Evolutionary conservation across 2,797 vertebrate species (phyloP), one percentile per base, ranked within the genome.

Genomic region (Pantherophis vulpinus): DNA sequence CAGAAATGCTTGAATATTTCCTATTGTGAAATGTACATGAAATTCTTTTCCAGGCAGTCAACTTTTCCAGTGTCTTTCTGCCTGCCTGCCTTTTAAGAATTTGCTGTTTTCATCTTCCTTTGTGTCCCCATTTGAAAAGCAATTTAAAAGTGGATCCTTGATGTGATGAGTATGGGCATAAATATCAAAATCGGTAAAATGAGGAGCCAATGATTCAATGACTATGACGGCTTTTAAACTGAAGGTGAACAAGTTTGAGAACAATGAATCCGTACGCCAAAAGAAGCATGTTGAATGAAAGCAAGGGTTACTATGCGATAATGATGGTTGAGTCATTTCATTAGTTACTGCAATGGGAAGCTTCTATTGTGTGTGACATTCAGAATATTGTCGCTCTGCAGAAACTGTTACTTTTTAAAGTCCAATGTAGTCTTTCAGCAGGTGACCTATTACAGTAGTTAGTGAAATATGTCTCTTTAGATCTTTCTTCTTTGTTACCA

Each of bases 391-490:
- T 61, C 83, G 16, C 37, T 55, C 16, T 20, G 25, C 86, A 89
- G 86, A 90, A 89, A 14, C 1, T 2, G 56, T 90, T 91, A 58
- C 32, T 32, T 55, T 51, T 79, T 32, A 90, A 87, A 94, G 91
- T 94, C 83, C 89, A 79, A 51, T 87, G 27, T 89, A 92, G 91
- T 91, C 2, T 93, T 96, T 95, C 88, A 92, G 63, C 87, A 94
- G 91, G n/a, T 12, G 91, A 25, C 12, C 86, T 89, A 51, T 88
- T 92, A 93, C 60, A 47, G 89, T 37, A 55, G 91, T 94, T 93
- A 90, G 74, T 83, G 74, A 94, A 93, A 92, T 79, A 70, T 92
- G 56, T 51, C 27, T 56, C 56, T 94, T 95, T 91, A 93, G 91
- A 6, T 59, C 89, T 87, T 90, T 60, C 47, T 61, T 86, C 91